These are phyloP conservation scores for Cliona cf. orientalis DNA, from an alignment of 37 sponge, comb jelly and placozoan genomes.

Conservation along the genomic window DNA sequence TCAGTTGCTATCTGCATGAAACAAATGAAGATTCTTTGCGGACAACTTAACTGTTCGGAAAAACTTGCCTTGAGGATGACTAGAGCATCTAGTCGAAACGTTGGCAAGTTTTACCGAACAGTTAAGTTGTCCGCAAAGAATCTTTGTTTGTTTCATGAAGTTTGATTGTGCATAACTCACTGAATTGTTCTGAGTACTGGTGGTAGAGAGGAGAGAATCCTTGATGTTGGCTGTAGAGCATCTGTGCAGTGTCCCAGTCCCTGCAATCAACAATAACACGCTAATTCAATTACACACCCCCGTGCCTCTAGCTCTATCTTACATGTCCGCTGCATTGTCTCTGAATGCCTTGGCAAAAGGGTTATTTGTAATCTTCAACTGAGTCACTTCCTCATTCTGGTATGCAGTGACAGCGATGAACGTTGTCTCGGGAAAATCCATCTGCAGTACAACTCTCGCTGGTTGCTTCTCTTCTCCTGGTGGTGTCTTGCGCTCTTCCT, in stretches of 20 bases:
- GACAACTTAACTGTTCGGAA: too few relatives aligned
- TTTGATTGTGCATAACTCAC: not conserved
- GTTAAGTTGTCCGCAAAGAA: too few relatives aligned
- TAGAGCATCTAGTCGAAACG: too few relatives aligned
- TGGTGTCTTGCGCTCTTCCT: slow-evolving; percentile 59
- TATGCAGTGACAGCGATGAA: slow-evolving; percentile 91
- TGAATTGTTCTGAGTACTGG: not conserved
- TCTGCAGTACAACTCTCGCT: slow-evolving; percentile 25
- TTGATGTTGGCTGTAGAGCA: slow-evolving; percentile 35
- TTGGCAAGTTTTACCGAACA: too few relatives aligned
- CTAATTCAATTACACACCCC: not conserved
- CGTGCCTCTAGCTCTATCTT: not conserved
- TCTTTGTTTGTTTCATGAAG: not conserved
- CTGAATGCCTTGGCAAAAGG: slow-evolving; percentile 93
- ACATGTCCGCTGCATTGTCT: slow-evolving; percentile 73
- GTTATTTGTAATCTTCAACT: slow-evolving; percentile 87
- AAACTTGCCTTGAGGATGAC: too few relatives aligned
- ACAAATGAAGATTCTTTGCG: too few relatives aligned
- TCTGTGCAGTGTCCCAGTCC: slow-evolving; percentile 75
- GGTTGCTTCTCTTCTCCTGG: slow-evolving; percentile 17
- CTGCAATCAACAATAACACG: slow-evolving; percentile 18
- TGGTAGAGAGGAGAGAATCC: slow-evolving; percentile 7
- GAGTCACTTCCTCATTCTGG: slow-evolving; percentile 91
- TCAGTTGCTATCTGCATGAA: too few relatives aligned
- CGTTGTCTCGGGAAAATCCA: slow-evolving; percentile 78